These are phyloP conservation scores for Gisinianus flammeolus DNA, from an alignment of 2,888 invertebrate genomes.

Conservation along the genomic window DNA sequence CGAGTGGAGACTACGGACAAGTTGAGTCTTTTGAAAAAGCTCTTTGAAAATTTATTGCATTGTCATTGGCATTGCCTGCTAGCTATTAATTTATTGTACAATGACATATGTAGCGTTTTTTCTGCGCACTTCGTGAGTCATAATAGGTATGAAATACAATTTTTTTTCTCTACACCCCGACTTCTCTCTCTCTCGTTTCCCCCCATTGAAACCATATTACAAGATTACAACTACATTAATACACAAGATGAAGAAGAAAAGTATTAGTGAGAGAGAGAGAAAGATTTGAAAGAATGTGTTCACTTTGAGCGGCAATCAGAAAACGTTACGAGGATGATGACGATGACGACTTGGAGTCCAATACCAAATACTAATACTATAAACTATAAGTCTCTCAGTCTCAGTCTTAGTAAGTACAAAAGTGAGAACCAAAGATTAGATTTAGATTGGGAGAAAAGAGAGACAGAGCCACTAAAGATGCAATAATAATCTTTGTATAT, in stretches of 20 bases:
- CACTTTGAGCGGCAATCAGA: background rate
- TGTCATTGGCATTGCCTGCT: constrained; percentile 40
- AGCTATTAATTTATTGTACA: constrained; percentile 44
- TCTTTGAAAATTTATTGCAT: constrained; percentile 43
- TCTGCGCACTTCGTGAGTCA: constrained; percentile 38
- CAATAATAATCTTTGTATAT: background rate
- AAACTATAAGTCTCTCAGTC: no score
- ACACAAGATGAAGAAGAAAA: no score
- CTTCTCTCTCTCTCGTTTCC: background rate
- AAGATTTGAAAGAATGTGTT: constrained; percentile 1
- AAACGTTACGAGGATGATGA: background rate
- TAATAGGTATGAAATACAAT: constrained; percentile 35
- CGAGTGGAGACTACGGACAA: constrained; percentile 17
- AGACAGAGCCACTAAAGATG: background rate
- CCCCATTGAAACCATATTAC: background rate
- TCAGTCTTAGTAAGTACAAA: no score
- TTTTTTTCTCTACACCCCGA: constrained; percentile 5
- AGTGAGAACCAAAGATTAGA: no score
- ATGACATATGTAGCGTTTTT: constrained; percentile 39
- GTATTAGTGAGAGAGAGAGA: background rate
- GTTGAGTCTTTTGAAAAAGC: constrained; percentile 30
- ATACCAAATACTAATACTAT: no score
- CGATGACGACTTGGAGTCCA: no score
- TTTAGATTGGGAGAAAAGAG: constrained; percentile 6
- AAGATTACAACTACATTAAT: constrained; percentile 26